Evolutionary conservation across 2,888 invertebrate species (phyloP).

Genomic region (Drosophila suboccidentalis): DNA sequence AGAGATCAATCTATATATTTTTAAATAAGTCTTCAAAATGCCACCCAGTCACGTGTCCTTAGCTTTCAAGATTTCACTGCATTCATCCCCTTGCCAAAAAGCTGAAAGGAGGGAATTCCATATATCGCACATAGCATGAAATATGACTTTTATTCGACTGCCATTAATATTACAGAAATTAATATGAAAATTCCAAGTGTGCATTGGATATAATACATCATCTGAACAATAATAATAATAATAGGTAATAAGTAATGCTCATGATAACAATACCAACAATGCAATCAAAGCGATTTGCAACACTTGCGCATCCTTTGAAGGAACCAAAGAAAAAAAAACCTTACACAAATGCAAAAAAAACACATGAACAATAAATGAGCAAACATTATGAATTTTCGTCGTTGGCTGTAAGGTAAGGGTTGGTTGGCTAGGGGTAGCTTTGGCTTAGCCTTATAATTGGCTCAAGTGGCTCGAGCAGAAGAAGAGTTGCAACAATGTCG

Average conservation of each 20-base stretch:
- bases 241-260: conserved; percentile 51
- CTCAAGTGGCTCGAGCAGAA: conserved; percentile 59
- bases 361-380: conserved; percentile 66
- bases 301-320: conserved; percentile 77
- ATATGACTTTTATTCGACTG: conserved; percentile 56
- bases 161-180: conserved; percentile 77
- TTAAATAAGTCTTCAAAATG: conserved; percentile 21
- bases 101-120: conserved; percentile 30
- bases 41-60: conserved; percentile 40
- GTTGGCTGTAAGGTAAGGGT: conserved; percentile 22
- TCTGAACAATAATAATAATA: conserved; percentile 49
- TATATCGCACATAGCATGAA: conserved; percentile 55
- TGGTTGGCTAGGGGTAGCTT: conserved; percentile 37
- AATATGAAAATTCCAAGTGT: conserved; percentile 81
- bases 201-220: conserved; percentile 74
- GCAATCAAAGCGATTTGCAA: conserved; percentile 81
- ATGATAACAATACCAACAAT: conserved; percentile 71
- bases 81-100: neutral
- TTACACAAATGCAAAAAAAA: conserved; percentile 14
- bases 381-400: conserved; percentile 60
- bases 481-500: conserved; percentile 64
- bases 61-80: conserved; percentile 7
- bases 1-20: neutral
- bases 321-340: conserved; percentile 14
- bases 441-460: conserved; percentile 64